These are phyloP conservation scores for Clarias fuscus DNA, from an alignment of 2,797 vertebrate genomes.

Conservation along the genomic window DNA sequence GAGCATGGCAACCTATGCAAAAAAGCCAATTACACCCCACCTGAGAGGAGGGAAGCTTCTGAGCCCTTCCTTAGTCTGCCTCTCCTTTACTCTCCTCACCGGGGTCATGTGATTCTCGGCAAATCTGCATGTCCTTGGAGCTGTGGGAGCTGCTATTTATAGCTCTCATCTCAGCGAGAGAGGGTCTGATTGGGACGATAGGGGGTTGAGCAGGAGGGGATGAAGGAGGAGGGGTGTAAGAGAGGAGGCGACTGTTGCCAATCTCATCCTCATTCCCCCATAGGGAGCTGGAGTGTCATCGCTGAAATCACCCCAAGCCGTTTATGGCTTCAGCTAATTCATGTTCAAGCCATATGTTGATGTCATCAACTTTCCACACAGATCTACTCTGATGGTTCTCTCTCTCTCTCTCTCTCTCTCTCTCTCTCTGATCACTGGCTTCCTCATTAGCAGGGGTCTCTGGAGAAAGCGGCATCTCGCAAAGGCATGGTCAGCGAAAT, in stretches of 20 bases:
- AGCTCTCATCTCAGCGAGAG: slow-evolving; percentile 51
- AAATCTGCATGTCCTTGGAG: slow-evolving; percentile 63
- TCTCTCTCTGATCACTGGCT: slow-evolving; percentile 34
- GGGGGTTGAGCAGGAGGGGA: slow-evolving; percentile 49
- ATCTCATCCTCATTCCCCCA: slow-evolving; percentile 56
- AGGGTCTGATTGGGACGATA: slow-evolving; percentile 57
- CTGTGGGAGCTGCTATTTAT: slow-evolving; percentile 60
- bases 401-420: slow-evolving; percentile 9
- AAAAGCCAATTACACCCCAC: slow-evolving; percentile 54
- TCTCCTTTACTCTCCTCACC: slow-evolving; percentile 26
- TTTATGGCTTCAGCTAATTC: slow-evolving; percentile 49
- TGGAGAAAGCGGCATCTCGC: slow-evolving; percentile 37
- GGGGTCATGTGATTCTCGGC: slow-evolving; percentile 50
- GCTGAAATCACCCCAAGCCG: slow-evolving; percentile 45
- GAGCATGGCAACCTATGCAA: slow-evolving; percentile 39
- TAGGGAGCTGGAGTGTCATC: slow-evolving; percentile 57
- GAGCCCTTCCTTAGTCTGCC: slow-evolving; percentile 25
- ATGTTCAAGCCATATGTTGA: slow-evolving; percentile 52
- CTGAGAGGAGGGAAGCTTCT: slow-evolving; percentile 39
- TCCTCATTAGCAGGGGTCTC: slow-evolving; percentile 38
- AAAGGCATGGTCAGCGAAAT: slow-evolving; percentile 45
- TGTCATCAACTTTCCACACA: slow-evolving; percentile 37
- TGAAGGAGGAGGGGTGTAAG: slow-evolving; percentile 36
- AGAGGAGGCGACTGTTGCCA: slow-evolving; percentile 55
- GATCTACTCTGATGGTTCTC: slow-evolving; percentile 26